Evolutionary conservation across 2,113 vertebrate genomes (phyloP).

Genomic region (Leucopternis melanops): DNA sequence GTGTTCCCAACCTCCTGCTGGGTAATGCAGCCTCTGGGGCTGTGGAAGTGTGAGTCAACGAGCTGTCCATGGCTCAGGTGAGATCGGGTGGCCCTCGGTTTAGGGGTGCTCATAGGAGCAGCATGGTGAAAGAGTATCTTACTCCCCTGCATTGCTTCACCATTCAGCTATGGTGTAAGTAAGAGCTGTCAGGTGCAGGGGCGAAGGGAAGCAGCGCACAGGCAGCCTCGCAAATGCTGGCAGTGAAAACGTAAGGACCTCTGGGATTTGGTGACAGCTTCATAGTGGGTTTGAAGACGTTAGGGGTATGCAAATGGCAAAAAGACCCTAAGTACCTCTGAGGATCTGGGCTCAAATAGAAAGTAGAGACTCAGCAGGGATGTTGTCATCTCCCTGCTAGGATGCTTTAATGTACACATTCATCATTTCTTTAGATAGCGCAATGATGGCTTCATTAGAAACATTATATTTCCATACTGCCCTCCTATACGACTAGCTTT

Average conservation of each 20-base stretch:
- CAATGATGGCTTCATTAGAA: constrained; percentile 40
- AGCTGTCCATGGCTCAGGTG: neutral
- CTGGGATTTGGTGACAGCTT: neutral
- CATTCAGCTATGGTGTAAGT: neutral
- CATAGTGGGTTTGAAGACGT: neutral
- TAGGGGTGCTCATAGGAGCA: neutral
- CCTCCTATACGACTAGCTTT: too few species aligned
- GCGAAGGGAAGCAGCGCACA: neutral
- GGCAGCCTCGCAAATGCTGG: neutral
- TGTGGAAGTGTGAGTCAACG: neutral
- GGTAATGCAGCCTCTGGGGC: neutral
- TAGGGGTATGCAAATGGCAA: constrained; percentile 23
- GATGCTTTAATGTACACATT: constrained; percentile 27
- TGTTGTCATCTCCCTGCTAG: constrained; percentile 31
- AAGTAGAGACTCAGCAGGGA: constrained; percentile 24
- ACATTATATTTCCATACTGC: too few species aligned
- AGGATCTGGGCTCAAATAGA: neutral
- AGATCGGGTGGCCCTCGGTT: neutral
- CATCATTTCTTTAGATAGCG: constrained; percentile 20
- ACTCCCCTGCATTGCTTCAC: neutral
- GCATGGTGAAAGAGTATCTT: neutral
- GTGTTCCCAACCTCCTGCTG: neutral
- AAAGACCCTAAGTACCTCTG: neutral
- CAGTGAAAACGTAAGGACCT: neutral
- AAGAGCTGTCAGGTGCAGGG: neutral